Percentiles rank a stretch among this genome's conserved stretches.
These are phyloP conservation scores for Corticium candelabrum DNA, from an alignment of 37 sponge, comb jelly and placozoan species.

Conservation along the genomic window DNA sequence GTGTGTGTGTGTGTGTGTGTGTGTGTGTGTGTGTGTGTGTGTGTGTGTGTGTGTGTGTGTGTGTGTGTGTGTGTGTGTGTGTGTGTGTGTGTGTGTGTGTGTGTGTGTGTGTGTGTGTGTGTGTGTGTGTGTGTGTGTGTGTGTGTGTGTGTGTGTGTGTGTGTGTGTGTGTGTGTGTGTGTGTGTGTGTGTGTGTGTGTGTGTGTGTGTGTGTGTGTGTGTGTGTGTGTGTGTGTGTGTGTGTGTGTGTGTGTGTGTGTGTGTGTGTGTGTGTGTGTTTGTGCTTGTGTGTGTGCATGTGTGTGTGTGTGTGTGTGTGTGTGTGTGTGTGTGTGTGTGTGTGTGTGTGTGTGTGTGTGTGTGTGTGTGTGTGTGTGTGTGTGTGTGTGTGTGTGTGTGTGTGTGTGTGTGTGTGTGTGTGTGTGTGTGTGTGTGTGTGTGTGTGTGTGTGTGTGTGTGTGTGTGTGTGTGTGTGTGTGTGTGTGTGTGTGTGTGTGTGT, in stretches of 20 bases:
- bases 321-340: constrained; percentile 37
- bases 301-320: constrained; percentile 28
- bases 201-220: constrained; percentile 11
- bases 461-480: constrained; percentile 12
- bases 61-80: constrained; percentile 8
- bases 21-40: constrained; percentile 32
- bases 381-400: too few relatives aligned
- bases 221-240: constrained; percentile 17
- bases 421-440: neutral
- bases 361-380: neutral
- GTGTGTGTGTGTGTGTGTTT: too few relatives aligned
- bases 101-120: constrained; percentile 9
- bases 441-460: constrained; percentile 11
- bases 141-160: constrained; percentile 5
- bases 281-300: too few relatives aligned
- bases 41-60: constrained; percentile 9
- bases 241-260: neutral
- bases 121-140: constrained; percentile 5
- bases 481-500: constrained; percentile 6
- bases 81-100: constrained; percentile 32
- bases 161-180: neutral
- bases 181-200: constrained; percentile 7
- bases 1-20: neutral
- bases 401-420: neutral
- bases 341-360: constrained; percentile 25